Percentiles rank a stretch among this genome's conserved stretches.
These are phyloP conservation scores for Eupithecia dodoneata DNA, from an alignment of 2,888 invertebrate species.

Conservation along the genomic window DNA sequence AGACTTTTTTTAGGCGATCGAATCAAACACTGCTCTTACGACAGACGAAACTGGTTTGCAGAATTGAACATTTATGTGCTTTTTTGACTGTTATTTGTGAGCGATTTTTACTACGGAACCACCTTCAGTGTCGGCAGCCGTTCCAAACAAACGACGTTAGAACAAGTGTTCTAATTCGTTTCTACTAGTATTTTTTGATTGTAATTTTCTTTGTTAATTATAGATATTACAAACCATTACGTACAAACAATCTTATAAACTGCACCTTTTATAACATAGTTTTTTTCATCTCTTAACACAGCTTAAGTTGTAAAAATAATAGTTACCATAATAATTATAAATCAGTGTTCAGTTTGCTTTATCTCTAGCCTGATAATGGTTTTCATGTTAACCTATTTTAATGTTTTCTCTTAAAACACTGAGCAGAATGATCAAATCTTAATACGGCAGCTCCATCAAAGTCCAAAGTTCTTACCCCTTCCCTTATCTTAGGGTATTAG, in stretches of 20 bases:
- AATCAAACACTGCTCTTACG: too few species aligned
- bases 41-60: too few species aligned
- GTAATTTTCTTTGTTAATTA: too few species aligned
- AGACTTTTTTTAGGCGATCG: too few species aligned
- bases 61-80: too few species aligned
- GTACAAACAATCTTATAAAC: background rate
- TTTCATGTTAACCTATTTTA: background rate
- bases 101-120: too few species aligned
- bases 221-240: too few species aligned
- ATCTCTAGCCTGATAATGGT: background rate
- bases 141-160: too few species aligned
- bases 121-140: too few species aligned
- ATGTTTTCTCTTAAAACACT: background rate
- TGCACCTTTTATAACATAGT: background rate
- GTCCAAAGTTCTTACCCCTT: slow-evolving; percentile 26
- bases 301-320: background rate
- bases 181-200: too few species aligned
- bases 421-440: slow-evolving; percentile 10
- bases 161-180: too few species aligned
- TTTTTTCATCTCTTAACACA: background rate
- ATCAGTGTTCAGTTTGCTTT: background rate
- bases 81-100: too few species aligned
- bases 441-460: slow-evolving; percentile 33
- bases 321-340: background rate
- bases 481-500: slow-evolving; percentile 26